phyloP scores from a whole-genome alignment of 35 echinoderm and acorn worm species.

The Apostichopus japonicus region DNA sequence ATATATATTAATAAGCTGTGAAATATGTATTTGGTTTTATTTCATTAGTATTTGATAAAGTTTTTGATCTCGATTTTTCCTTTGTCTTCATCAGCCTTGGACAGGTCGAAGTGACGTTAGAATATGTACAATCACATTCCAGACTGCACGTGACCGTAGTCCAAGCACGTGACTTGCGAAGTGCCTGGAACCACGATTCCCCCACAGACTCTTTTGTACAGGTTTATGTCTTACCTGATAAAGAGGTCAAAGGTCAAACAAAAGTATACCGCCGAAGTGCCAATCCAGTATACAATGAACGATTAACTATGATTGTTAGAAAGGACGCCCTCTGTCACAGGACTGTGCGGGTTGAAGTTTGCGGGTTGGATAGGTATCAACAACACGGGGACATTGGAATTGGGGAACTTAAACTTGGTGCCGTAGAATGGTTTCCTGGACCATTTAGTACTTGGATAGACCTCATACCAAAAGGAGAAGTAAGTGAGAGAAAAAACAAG shows the following conservation, averaged over 20 bases:
- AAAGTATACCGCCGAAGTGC: conserved; percentile 80
- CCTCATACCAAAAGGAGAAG: conserved; percentile 67
- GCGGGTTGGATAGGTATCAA: conserved; percentile 71
- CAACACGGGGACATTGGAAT: conserved; percentile 77
- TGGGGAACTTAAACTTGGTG: conserved; percentile 64
- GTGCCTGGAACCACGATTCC: conserved; percentile 56
- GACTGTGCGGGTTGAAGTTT: conserved; percentile 67
- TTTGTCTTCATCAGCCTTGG: conserved; percentile 55
- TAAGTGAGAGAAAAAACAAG: not conserved
- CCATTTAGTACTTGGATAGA: conserved; percentile 91
- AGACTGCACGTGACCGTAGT: conserved; percentile 72
- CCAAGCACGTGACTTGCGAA: conserved; percentile 77
- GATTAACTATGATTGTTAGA: conserved; percentile 64
- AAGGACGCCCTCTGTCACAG: conserved; percentile 62
- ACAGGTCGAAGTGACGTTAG: conserved; percentile 78
- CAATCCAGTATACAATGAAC: conserved; percentile 89
- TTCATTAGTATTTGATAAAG: not conserved
- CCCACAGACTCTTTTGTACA: conserved; percentile 79
- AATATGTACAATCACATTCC: conserved; percentile 63
- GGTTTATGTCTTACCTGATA: conserved; percentile 71
- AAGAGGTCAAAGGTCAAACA: conserved; percentile 82
- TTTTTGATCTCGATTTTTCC: no score
- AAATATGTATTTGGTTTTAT: no score
- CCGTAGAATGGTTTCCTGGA: conserved; percentile 70
- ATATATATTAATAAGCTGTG: no score